Percentiles rank a stretch among this genome's conserved stretches.
Conservation (phyloP, 2,113 vertebrate species). For the Chiloscyllium plagiosum region DNA sequence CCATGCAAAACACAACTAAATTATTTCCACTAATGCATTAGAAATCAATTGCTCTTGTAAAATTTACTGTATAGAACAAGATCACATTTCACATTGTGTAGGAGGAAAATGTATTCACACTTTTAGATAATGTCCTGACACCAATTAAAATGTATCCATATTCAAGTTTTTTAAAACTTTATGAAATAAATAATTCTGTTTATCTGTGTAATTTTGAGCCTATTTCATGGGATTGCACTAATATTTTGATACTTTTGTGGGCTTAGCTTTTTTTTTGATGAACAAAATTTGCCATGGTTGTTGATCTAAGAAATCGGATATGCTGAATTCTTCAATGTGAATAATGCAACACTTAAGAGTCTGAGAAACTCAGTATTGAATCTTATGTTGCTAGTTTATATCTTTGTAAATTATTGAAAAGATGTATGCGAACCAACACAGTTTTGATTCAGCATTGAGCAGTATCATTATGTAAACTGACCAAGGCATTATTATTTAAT, state of each 20-base stretch:
- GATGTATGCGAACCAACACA: neutral
- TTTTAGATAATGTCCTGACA: neutral
- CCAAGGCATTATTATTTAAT: neutral
- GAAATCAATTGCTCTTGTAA: neutral
- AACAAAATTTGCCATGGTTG: neutral
- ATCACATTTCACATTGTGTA: neutral
- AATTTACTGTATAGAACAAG: neutral
- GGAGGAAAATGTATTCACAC: neutral
- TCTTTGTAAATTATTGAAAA: slow-evolving; percentile 1
- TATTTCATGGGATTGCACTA: neutral
- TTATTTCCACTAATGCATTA: neutral
- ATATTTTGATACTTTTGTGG: neutral
- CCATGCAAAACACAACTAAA: neutral
- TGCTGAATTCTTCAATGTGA: neutral
- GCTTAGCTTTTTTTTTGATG: neutral
- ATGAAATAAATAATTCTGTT: slow-evolving; percentile 4
- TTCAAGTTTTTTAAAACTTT: neutral
- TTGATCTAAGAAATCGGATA: neutral
- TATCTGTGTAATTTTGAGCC: neutral
- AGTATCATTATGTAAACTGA: neutral
- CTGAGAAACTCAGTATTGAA: neutral
- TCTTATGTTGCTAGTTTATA: slow-evolving; percentile 26
- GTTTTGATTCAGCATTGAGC: neutral
- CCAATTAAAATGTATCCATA: neutral
- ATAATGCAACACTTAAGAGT: slow-evolving; percentile 29